These are phyloP conservation scores for Nemotelus nigrinus DNA, from an alignment of 2,888 invertebrate genomes.

Conservation along the genomic window DNA sequence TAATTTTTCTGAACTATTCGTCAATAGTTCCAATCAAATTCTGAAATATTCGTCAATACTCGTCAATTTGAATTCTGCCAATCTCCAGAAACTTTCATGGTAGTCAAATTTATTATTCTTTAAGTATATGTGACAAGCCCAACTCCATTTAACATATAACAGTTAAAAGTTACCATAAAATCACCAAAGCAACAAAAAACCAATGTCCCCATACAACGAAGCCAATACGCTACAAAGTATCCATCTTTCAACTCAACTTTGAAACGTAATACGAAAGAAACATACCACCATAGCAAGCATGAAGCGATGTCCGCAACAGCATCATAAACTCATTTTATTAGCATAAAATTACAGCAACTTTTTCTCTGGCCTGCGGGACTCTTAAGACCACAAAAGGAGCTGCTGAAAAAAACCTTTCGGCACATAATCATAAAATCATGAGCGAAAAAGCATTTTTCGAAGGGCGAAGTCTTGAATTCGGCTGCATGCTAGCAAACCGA, in stretches of 20 bases:
- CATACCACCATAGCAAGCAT: not conserved
- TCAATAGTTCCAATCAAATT: no score
- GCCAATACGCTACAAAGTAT: slow-evolving; percentile 32
- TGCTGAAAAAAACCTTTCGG: slow-evolving; percentile 31
- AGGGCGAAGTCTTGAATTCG: not conserved
- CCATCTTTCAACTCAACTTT: not conserved
- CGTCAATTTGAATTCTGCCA: no score
- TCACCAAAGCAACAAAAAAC: not conserved
- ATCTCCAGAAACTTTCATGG: no score
- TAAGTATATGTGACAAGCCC: no score
- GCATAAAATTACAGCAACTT: slow-evolving; percentile 41
- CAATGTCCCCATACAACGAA: not conserved
- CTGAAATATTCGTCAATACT: no score
- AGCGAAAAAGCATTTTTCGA: slow-evolving; percentile 16
- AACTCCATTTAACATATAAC: no score
- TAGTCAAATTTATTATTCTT: no score
- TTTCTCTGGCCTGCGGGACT: slow-evolving; percentile 19
- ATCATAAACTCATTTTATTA: slow-evolving; percentile 43
- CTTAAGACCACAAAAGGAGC: slow-evolving; percentile 20
- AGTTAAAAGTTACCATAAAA: not conserved
- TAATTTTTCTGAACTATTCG: no score
- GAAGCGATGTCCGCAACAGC: slow-evolving; percentile 23
- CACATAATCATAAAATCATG: slow-evolving; percentile 41
- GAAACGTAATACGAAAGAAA: not conserved
- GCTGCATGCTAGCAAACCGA: not conserved